phyloP scores from a whole-genome alignment of 2,888 invertebrate genomes.

The Epinotia demarniana region DNA sequence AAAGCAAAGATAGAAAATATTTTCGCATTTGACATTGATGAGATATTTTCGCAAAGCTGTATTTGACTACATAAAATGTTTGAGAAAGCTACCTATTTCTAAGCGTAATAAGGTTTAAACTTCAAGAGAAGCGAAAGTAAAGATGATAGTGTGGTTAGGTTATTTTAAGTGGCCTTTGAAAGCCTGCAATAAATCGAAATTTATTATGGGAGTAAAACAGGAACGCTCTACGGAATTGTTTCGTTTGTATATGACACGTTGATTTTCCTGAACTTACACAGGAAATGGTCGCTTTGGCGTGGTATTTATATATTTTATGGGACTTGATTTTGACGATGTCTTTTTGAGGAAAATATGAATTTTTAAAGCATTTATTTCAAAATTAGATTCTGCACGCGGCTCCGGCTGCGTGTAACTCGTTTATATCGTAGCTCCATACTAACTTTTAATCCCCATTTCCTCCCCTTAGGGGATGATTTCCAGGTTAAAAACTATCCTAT shows the following conservation, averaged over 20 bases:
- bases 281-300: conserved; percentile 9
- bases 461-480: too few species aligned
- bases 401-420: too few species aligned
- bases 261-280: conserved; percentile 12
- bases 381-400: too few species aligned
- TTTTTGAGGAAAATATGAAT: background rate
- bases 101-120: background rate
- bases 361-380: too few species aligned
- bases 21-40: conserved; percentile 25
- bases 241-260: conserved; percentile 23
- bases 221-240: conserved; percentile 20
- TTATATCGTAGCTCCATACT: too few species aligned
- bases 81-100: background rate
- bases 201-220: conserved; percentile 33
- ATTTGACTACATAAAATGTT: background rate
- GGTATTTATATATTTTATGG: conserved; percentile 5
- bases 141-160: background rate
- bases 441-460: too few species aligned
- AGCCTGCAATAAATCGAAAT: conserved; percentile 37
- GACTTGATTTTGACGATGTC: background rate
- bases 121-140: background rate
- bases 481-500: too few species aligned
- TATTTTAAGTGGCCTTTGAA: conserved; percentile 19
- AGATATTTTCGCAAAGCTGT: background rate
- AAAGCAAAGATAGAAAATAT: conserved; percentile 24